These are phyloP conservation scores for Molanna angustata DNA, from an alignment of 2,888 invertebrate species.

Conservation along the genomic window DNA sequence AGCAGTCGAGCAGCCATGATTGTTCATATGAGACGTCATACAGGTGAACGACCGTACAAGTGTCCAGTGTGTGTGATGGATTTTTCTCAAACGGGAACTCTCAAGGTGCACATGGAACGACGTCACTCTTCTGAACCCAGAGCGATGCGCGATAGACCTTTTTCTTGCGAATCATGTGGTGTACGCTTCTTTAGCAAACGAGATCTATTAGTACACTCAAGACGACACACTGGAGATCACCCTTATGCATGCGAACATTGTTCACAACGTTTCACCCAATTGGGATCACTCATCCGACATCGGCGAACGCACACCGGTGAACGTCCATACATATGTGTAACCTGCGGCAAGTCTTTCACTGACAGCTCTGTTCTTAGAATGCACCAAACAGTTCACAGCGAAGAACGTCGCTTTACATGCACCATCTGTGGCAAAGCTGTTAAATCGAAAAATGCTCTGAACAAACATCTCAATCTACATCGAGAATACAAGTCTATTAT, in stretches of 20 bases:
- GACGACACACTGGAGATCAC: constrained; percentile 48
- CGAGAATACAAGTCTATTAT: constrained; percentile 42
- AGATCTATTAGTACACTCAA: constrained; percentile 23
- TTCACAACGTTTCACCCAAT: constrained; percentile 13
- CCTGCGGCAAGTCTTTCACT: constrained; percentile 41
- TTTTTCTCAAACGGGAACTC: constrained; percentile 39
- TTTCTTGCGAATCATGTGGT: constrained; percentile 38
- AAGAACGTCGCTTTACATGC: constrained; percentile 55
- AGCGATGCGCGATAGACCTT: constrained; percentile 47
- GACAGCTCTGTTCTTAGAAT: constrained; percentile 43
- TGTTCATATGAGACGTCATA: constrained; percentile 25
- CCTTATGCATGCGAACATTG: constrained; percentile 43
- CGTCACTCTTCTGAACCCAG: constrained; percentile 46
- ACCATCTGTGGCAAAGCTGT: constrained; percentile 54
- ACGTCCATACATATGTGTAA: constrained; percentile 17
- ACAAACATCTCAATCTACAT: constrained; percentile 47
- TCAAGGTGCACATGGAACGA: constrained; percentile 42
- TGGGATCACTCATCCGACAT: constrained; percentile 16
- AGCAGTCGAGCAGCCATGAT: constrained; percentile 15
- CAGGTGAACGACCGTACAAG: constrained; percentile 29
- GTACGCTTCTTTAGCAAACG: constrained; percentile 13
- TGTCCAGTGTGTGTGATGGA: constrained; percentile 43
- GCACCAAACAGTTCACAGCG: constrained; percentile 46
- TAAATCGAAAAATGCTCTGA: constrained; percentile 51
- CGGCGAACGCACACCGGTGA: constrained; percentile 24